Evolutionary conservation across 53 echinoderm and acorn worm species (phyloP).

Genomic region (Temnopleurus reevesii): DNA sequence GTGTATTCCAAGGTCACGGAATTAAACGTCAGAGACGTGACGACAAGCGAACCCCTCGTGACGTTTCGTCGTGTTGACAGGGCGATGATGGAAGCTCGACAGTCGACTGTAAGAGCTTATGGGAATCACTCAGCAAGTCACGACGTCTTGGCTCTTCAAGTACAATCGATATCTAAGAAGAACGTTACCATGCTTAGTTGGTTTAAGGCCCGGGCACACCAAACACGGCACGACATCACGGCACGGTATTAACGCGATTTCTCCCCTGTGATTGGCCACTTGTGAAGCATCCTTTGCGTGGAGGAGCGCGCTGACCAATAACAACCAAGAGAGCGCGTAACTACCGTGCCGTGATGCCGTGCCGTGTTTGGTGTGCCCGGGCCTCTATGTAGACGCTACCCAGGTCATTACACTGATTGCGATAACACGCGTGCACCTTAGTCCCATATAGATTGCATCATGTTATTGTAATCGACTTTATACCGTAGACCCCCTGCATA

Average conservation of each 20-base stretch:
- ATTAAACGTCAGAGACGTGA: background rate
- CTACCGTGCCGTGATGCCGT: too few species aligned
- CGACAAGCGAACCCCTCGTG: background rate
- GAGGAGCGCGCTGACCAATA: too few species aligned
- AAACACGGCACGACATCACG: too few species aligned
- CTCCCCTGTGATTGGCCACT: too few species aligned
- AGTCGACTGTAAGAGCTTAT: background rate
- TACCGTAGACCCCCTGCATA: background rate
- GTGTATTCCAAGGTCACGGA: background rate
- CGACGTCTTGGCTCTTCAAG: background rate
- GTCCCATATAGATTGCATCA: background rate
- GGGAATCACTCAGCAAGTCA: background rate
- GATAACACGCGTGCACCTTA: background rate
- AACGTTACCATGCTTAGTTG: background rate
- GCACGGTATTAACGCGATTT: too few species aligned
- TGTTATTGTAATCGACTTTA: conserved; percentile 21
- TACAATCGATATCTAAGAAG: background rate
- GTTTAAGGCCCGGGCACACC: too few species aligned
- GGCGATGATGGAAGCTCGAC: background rate
- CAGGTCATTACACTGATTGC: background rate
- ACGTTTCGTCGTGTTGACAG: background rate
- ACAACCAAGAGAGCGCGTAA: too few species aligned
- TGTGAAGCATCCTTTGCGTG: too few species aligned
- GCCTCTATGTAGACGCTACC: background rate
- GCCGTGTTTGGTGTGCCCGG: too few species aligned